phyloP scores from a whole-genome alignment of 1,140 invertebrate genomes.

The Drosophila kanapiae region DNA sequence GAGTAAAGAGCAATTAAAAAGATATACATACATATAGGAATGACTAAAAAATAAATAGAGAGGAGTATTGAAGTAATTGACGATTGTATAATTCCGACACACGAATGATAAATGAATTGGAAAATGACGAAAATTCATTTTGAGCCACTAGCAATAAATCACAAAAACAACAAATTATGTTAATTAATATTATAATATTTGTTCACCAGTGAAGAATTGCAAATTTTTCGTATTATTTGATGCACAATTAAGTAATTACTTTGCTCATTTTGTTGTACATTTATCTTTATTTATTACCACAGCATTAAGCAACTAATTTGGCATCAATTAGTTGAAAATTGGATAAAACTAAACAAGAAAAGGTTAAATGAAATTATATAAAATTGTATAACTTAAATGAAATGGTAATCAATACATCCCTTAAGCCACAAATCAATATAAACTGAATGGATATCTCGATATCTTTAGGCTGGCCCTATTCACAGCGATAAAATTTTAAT shows the following conservation, averaged over 20 bases:
- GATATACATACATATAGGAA: constrained; percentile 23
- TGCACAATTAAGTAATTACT: constrained; percentile 12
- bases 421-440: constrained; percentile 12
- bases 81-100: constrained; percentile 24
- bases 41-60: constrained; percentile 31
- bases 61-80: constrained; percentile 46
- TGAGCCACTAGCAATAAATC: constrained; percentile 1
- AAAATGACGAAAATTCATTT: constrained; percentile 27
- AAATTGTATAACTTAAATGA: too few relatives aligned
- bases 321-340: background rate
- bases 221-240: background rate
- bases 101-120: constrained; percentile 38
- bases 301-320: background rate
- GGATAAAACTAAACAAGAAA: background rate
- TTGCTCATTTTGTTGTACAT: background rate
- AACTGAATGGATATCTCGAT: background rate
- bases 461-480: background rate
- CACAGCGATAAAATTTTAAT: constrained; percentile 28
- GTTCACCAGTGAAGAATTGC: constrained; percentile 4
- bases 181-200: constrained; percentile 7
- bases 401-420: too few relatives aligned
- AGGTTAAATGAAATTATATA: too few relatives aligned
- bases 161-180: background rate
- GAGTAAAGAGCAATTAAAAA: constrained; percentile 54
- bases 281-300: constrained; percentile 6